Conservation (phyloP, 2,888 invertebrate genomes). For the Drosophila recens region DNA sequence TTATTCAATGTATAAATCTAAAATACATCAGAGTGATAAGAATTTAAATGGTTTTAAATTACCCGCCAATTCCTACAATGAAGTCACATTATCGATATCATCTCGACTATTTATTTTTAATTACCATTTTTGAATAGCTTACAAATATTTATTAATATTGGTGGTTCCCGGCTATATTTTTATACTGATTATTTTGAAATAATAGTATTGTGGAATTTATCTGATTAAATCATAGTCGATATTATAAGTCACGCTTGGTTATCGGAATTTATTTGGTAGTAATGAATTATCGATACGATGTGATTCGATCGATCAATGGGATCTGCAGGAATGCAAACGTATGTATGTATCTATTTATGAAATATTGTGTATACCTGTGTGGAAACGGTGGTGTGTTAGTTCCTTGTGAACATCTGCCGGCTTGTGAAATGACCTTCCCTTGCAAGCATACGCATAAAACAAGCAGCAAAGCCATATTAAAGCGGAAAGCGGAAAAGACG, state of each 20-base stretch:
- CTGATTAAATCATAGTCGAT: neutral
- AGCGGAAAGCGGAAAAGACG: conserved; percentile 48
- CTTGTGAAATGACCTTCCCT: conserved; percentile 56
- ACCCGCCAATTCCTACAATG: neutral
- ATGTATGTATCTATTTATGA: conserved; percentile 23
- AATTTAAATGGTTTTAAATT: neutral
- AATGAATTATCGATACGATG: conserved; percentile 33
- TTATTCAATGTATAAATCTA: neutral
- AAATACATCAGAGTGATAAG: neutral
- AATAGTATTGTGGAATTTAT: neutral
- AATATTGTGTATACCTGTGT: conserved; percentile 54
- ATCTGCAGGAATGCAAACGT: neutral
- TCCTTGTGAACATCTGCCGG: conserved; percentile 57
- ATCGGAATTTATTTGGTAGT: conserved; percentile 1
- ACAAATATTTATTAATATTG: neutral
- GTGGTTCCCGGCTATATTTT: neutral
- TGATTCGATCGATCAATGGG: conserved; percentile 28
- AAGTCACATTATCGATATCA: neutral
- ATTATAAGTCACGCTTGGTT: neutral
- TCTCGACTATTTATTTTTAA: neutral
- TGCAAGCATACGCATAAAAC: conserved; percentile 32
- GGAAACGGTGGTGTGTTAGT: conserved; percentile 56
- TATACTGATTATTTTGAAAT: neutral
- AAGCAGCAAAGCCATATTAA: conserved; percentile 45
- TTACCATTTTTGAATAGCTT: neutral